These are phyloP conservation scores for Chironomus striatipennis DNA, from an alignment of 1,140 invertebrate species.

Conservation along the genomic window DNA sequence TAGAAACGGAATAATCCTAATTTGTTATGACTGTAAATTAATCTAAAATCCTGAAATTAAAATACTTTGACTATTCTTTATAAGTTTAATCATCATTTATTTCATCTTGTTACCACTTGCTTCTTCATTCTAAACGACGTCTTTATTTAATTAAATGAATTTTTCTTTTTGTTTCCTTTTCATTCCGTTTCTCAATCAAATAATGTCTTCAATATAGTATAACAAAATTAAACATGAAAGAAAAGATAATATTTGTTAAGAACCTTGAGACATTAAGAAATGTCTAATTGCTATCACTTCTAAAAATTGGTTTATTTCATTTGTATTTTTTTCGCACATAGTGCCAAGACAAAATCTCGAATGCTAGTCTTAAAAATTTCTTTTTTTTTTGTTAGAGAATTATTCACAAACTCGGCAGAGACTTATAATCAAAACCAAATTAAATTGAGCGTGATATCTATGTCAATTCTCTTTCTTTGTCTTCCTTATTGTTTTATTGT, in stretches of 20 bases:
- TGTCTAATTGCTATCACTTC: background rate
- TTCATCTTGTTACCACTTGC: too few relatives aligned
- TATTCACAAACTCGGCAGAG: too few relatives aligned
- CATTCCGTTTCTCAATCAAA: background rate
- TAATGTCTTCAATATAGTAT: background rate
- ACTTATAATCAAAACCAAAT: background rate
- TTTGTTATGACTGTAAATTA: too few relatives aligned
- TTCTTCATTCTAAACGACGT: background rate
- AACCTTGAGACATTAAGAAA: conserved; percentile 1
- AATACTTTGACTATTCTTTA: too few relatives aligned
- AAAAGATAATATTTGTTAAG: conserved; percentile 1
- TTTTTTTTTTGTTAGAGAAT: too few relatives aligned
- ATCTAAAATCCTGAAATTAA: too few relatives aligned
- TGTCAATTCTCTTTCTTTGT: background rate
- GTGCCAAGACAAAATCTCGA: too few relatives aligned
- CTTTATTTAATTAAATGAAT: conserved; percentile 15
- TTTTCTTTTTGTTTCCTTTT: background rate
- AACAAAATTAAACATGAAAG: background rate
- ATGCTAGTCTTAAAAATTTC: too few relatives aligned
- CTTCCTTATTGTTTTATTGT: background rate
- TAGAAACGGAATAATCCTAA: too few relatives aligned
- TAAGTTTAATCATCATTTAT: too few relatives aligned
- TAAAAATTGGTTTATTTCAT: too few relatives aligned
- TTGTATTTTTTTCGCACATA: too few relatives aligned
- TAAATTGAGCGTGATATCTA: background rate